Percentiles rank a stretch among this genome's conserved stretches.
These are phyloP conservation scores for Ursus arctos DNA, from an alignment of 2,113 vertebrate species.

Conservation along the genomic window DNA sequence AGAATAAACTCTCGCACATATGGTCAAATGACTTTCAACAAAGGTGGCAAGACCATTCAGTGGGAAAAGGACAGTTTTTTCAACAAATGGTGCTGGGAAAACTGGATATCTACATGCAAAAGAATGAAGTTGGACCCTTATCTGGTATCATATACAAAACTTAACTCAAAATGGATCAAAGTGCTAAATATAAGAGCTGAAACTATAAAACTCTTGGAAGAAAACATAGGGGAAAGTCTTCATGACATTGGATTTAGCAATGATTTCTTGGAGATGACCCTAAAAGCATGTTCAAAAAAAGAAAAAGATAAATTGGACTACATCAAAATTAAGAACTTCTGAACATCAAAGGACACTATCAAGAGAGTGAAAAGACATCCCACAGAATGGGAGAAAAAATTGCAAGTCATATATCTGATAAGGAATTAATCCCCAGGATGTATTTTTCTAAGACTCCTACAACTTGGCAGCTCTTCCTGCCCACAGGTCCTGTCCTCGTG, in stretches of 20 bases:
- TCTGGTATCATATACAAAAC: neutral
- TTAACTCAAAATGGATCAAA: conserved; percentile 5
- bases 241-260: neutral
- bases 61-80: neutral
- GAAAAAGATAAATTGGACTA: neutral
- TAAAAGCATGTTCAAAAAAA: conserved; percentile 3
- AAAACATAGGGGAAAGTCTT: neutral
- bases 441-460: neutral
- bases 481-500: neutral
- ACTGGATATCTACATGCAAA: neutral
- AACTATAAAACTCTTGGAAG: conserved; percentile 23
- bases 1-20: neutral
- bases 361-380: neutral
- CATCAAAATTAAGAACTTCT: neutral
- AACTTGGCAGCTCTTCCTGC: neutral
- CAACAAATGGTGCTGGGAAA: neutral
- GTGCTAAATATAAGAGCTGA: neutral
- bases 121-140: neutral
- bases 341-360: neutral
- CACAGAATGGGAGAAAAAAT: neutral
- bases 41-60: neutral
- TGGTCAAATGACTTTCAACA: conserved; percentile 30
- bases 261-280: neutral
- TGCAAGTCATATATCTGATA: neutral
- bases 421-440: neutral